Base-by-base conservation (phyloP, 2,113 vertebrate species). In the Alaudala cheleensis region DNA sequence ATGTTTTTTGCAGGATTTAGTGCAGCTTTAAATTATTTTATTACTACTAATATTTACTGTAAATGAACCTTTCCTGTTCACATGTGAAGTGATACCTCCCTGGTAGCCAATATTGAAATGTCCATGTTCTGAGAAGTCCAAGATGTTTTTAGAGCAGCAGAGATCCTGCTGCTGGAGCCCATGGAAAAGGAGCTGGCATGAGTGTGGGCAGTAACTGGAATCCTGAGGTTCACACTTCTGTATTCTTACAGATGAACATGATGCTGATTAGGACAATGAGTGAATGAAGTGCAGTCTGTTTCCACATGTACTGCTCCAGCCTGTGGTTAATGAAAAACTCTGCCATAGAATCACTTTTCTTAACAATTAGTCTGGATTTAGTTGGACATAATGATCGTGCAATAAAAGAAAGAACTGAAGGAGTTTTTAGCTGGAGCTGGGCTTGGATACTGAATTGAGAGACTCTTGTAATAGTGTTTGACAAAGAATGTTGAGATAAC, bases 81-180 rank as follows among this genome's bases (percentile, higher is more conserved):
- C 47, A 7, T 25, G 12, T 42, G 45, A 88, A 80, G 24, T 28
- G 12, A 26, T 74, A 21, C 23, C 25, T 71, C 7, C 33, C 39
- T 10, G 29, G 0, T 11, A 58, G 34, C 56, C 0, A 2, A 1
- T 31, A 34, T 2, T 29, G 37, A 42, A 25, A 2, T 6, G 39
- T 51, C 40, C 28, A 12, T 58, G 37, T 50, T 42, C 44, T 51
- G 53, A 51, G 22, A 33, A 44, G 31, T 50, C 25, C 54, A 76
- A 54, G 67, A 10, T 51, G 26, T 62, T 76, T 33, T 50, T n/a
- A 19, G 2, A 19, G 28, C 34, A 84, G 47, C 81, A 71, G 60
- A 80, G 24, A 62, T 81, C 29, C 26, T 53, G 23, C 65, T 81
- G 12, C 57, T 61, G 58, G 20, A 69, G 33, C 54, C 45, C 7